Conservation (phyloP, 2,797 vertebrate species). For the Enteromius anoplus region DNA sequence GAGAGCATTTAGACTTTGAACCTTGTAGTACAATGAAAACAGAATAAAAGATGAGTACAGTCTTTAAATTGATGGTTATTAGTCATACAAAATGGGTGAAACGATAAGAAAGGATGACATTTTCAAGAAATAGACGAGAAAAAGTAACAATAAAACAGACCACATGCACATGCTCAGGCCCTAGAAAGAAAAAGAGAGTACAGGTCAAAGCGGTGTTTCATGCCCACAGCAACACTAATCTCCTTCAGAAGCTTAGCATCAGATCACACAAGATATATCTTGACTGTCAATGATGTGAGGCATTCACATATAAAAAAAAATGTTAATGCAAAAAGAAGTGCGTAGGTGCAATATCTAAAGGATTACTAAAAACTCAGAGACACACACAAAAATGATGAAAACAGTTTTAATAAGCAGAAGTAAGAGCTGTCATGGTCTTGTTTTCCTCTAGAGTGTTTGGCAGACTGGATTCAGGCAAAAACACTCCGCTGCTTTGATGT, state of each 20-base stretch:
- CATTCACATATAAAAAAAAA: background rate
- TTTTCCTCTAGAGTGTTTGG: background rate
- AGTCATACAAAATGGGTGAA: constrained; percentile 11
- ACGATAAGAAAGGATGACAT: background rate
- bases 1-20: background rate
- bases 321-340: background rate
- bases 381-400: background rate
- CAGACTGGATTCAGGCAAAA: background rate
- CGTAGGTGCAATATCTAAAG: constrained; percentile 5
- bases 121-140: background rate
- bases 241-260: background rate
- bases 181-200: background rate
- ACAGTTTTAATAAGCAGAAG: background rate
- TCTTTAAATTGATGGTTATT: background rate
- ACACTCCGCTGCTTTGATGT: constrained; percentile 11
- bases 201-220: constrained; percentile 25
- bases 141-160: background rate
- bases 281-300: background rate
- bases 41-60: background rate
- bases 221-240: constrained; percentile 2
- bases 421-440: background rate
- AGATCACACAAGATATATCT: background rate
- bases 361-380: background rate
- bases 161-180: background rate
- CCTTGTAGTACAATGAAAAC: background rate